A percentile compares a stretch with the other conserved stretches of the same genome.
phyloP scores from a whole-genome alignment of 2,888 invertebrate species.

The Luperina nickerlii region DNA sequence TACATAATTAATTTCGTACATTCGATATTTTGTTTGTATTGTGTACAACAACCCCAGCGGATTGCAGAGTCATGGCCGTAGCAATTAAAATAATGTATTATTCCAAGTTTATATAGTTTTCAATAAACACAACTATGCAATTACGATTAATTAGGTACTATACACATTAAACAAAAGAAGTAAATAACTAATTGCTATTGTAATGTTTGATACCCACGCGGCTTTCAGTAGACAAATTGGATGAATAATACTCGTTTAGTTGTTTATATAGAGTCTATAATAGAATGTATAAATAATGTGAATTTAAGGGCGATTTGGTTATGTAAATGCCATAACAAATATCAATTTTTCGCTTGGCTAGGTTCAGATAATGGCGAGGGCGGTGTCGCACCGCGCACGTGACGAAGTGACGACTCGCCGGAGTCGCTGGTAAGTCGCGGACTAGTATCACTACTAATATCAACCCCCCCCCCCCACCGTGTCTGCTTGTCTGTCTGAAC shows the following conservation, averaged over 20 bases:
- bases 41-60: conserved; percentile 4
- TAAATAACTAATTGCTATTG: conserved; percentile 32
- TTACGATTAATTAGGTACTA: conserved; percentile 36
- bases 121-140: conserved; percentile 36
- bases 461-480: background rate
- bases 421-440: conserved; percentile 44
- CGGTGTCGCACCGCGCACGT: conserved; percentile 49
- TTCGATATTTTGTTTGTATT: conserved; percentile 24
- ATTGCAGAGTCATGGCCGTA: background rate
- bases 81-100: conserved; percentile 38
- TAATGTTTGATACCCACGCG: conserved; percentile 24
- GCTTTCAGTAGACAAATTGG: conserved; percentile 41
- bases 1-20: conserved; percentile 29
- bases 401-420: conserved; percentile 43
- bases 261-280: conserved; percentile 49
- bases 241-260: conserved; percentile 38
- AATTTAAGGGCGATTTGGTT: conserved; percentile 63
- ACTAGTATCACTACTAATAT: conserved; percentile 18
- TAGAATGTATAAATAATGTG: conserved; percentile 58
- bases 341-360: conserved; percentile 83
- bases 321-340: conserved; percentile 75
- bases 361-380: conserved; percentile 69
- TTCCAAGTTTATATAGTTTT: conserved; percentile 9
- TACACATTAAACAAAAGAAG: conserved; percentile 34
- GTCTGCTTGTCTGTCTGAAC: background rate